phyloP scores from a whole-genome alignment of 2,113 vertebrate genomes.

The Ceyx margarethae region DNA sequence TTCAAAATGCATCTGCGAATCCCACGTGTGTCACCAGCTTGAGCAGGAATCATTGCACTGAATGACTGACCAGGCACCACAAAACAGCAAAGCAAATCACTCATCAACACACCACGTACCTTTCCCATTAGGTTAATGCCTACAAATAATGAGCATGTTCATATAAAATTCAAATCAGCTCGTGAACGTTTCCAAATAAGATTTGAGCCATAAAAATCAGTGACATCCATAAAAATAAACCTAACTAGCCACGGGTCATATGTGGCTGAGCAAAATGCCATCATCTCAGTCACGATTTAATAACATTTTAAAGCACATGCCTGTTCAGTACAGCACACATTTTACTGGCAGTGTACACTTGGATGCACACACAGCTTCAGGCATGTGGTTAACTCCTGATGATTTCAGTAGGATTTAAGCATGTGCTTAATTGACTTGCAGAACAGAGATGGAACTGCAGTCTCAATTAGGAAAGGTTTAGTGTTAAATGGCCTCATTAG shows the following conservation, averaged over 20 bases:
- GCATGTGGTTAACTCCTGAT: constrained; percentile 42
- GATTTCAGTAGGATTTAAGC: constrained; percentile 58
- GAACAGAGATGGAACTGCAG: constrained; percentile 44
- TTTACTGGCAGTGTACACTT: constrained; percentile 39
- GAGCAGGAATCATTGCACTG: background rate
- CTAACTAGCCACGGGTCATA: background rate
- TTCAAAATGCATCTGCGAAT: constrained; percentile 44
- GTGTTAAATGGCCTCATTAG: constrained; percentile 69
- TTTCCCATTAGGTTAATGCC: background rate
- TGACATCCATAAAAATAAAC: constrained; percentile 29
- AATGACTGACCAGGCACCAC: background rate
- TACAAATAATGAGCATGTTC: background rate
- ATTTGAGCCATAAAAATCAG: background rate
- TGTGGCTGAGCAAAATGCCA: constrained; percentile 19
- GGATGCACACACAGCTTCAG: constrained; percentile 57
- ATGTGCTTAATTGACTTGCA: constrained; percentile 65
- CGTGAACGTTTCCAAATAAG: background rate
- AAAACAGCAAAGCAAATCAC: background rate
- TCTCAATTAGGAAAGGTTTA: constrained; percentile 65
- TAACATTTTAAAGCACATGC: constrained; percentile 36
- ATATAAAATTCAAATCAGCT: constrained; percentile 9
- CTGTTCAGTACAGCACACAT: background rate
- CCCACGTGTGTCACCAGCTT: background rate
- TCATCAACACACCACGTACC: background rate
- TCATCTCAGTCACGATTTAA: constrained; percentile 33